A percentile compares a stretch with the other conserved stretches of the same genome.
Conservation (phyloP, 2,888 invertebrate species). For the Cataglyphis albicans region DNA sequence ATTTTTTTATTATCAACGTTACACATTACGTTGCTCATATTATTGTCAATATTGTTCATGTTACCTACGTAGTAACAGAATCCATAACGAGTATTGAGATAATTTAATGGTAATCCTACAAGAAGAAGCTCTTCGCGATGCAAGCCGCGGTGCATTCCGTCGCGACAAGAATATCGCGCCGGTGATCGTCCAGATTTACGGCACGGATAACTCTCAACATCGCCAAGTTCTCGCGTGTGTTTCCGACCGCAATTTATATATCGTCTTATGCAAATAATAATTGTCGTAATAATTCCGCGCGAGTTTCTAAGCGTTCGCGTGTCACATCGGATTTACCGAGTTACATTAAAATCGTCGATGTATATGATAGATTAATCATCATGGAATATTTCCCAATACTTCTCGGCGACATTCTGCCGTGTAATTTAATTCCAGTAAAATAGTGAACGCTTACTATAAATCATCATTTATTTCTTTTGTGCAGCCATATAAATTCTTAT, state of each 20-base stretch:
- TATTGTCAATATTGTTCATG: conserved; percentile 1
- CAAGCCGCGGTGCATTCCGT: conserved; percentile 8
- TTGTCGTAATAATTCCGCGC: conserved; percentile 49
- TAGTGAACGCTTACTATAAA: background rate
- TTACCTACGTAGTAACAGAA: background rate
- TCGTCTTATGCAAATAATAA: conserved; percentile 51
- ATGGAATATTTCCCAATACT: conserved; percentile 13
- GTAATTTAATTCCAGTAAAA: conserved; percentile 12
- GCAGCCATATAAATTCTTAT: background rate
- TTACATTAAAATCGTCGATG: conserved; percentile 7
- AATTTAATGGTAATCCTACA: background rate
- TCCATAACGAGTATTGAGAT: background rate
- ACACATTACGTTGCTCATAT: background rate
- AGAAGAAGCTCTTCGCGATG: background rate
- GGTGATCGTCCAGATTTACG: conserved; percentile 52
- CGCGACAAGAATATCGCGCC: conserved; percentile 57
- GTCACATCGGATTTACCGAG: conserved; percentile 24
- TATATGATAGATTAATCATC: conserved; percentile 24
- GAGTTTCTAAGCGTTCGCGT: conserved; percentile 32
- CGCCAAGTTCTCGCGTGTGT: conserved; percentile 29
- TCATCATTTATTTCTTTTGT: background rate
- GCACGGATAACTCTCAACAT: conserved; percentile 33
- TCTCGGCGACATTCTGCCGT: conserved; percentile 1
- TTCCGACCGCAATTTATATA: conserved; percentile 25
- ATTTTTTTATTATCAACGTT: background rate